Evolutionary conservation across 2,888 invertebrate genomes (phyloP).

Genomic region (Dione vanillae): DNA sequence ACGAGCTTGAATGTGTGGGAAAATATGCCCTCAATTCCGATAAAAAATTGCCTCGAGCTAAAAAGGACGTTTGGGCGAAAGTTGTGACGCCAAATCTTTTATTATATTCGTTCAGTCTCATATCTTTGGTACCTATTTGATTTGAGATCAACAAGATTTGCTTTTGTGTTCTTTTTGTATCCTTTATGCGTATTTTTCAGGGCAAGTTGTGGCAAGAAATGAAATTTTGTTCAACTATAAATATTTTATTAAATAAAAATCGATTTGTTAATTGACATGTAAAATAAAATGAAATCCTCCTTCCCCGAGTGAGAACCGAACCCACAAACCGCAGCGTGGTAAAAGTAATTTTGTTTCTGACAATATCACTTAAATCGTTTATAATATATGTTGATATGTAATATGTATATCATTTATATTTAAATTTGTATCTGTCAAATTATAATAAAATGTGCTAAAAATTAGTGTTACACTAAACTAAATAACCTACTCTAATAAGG

Average conservation of each 20-base stretch:
- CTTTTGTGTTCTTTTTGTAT: slow-evolving; percentile 7
- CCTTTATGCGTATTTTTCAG: too few species aligned
- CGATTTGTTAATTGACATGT: not conserved
- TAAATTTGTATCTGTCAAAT: too few species aligned
- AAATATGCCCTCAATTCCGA: slow-evolving; percentile 37
- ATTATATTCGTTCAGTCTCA: slow-evolving; percentile 9
- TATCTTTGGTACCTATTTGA: slow-evolving; percentile 2
- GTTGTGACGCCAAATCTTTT: slow-evolving; percentile 25
- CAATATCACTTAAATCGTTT: too few species aligned
- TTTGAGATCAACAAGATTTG: slow-evolving; percentile 18
- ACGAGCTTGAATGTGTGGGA: slow-evolving; percentile 35
- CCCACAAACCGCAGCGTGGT: too few species aligned
- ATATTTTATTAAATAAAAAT: not conserved
- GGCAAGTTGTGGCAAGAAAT: not conserved
- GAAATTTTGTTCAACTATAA: not conserved
- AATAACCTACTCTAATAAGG: too few species aligned
- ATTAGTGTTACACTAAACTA: too few species aligned
- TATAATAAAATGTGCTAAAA: too few species aligned
- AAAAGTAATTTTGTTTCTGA: too few species aligned
- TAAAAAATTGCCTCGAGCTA: slow-evolving; percentile 26
- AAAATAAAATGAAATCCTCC: too few species aligned
- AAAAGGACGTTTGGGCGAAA: slow-evolving; percentile 29
- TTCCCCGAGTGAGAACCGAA: too few species aligned
- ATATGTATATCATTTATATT: too few species aligned
- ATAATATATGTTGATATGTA: too few species aligned